A percentile compares a stretch with the other conserved stretches of the same genome.
Conservation (phyloP, 2,113 vertebrate species). For the Onychostruthus taczanowskii region DNA sequence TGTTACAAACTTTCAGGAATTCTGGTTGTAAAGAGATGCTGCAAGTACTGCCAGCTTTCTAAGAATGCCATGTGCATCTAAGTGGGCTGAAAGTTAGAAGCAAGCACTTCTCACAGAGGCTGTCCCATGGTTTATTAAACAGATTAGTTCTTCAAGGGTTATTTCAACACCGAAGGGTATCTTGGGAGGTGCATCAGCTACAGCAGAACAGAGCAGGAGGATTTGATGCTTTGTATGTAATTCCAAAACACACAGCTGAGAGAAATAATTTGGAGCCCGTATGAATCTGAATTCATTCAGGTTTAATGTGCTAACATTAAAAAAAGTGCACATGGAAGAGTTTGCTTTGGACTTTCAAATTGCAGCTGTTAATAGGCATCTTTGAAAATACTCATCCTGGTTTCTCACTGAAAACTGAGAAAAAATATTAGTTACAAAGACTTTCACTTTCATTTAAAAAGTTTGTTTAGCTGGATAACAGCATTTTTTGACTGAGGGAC, state of each 20-base stretch:
- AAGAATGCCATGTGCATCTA: neutral
- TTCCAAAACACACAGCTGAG: neutral
- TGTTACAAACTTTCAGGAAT: rapidly evolving
- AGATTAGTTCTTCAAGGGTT: neutral
- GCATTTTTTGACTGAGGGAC: no score
- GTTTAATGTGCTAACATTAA: neutral
- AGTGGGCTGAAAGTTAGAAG: neutral
- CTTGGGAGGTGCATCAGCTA: neutral
- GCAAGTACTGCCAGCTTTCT: neutral
- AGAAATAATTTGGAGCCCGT: neutral
- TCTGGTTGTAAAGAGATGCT: neutral
- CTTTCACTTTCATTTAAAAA: no score
- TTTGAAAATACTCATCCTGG: neutral
- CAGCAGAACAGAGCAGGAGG: neutral
- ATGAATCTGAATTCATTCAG: neutral
- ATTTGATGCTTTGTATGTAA: neutral
- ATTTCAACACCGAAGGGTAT: neutral
- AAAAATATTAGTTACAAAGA: neutral
- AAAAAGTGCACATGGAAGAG: neutral
- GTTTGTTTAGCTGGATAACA: no score
- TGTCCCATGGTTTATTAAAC: neutral
- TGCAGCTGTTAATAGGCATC: neutral
- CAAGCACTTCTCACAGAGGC: neutral
- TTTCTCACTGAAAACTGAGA: neutral
- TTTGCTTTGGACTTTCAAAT: neutral